Evolutionary conservation across 2,888 invertebrate species (phyloP), one percentile per base, ranked within the genome.

Genomic region (Oscheius sp.): DNA sequence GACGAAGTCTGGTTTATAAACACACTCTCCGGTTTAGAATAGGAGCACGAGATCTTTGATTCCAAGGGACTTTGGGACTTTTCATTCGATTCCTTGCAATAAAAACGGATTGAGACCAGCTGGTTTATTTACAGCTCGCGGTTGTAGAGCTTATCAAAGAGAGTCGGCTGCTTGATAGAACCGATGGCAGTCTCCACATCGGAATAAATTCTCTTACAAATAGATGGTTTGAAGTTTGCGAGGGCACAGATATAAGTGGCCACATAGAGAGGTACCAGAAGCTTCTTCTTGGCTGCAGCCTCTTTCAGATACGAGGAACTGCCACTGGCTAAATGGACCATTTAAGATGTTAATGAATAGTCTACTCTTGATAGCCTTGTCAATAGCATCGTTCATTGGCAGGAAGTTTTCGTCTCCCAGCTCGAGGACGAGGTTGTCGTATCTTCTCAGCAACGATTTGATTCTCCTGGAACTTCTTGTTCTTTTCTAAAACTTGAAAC

Each of bases 111-210:
- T 33, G 57, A 57, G 57, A 32, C 57, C n/a, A 53, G 53, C 3
- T 42, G 42, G 7, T 42, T 42, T 37, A 60, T 60, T 63, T 48
- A 63, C 9, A 63, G 29, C n/a, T 63, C 63, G 47, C 63, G 1
- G 29, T 63, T 63, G 48, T 63, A 63, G 48, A 63, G 63, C 48
- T 63, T 68, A 21, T 68, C 55, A 37, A 55, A 13, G 37, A 68
- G 68, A n/a, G n/a, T 68, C 2, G 68, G 68, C 29, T 55, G 55
- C 55, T 55, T 55, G 55, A 68, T 68, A 2, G 42, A n/a, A n/a
- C 53, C n/a, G 21, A 55, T 42, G 10, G 55, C 55, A 13, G 33
- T n/a, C 13, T 68, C 55, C 13, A 55, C 33, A 2, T 55, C 53
- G 37, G 35, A n/a, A 42, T 55, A 55, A 29, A 29, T 9, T 21